A percentile compares a stretch with the other conserved stretches of the same genome.
Evolutionary conservation across 2,888 invertebrate genomes (phyloP).

Genomic region (Deilephila porcellus): DNA sequence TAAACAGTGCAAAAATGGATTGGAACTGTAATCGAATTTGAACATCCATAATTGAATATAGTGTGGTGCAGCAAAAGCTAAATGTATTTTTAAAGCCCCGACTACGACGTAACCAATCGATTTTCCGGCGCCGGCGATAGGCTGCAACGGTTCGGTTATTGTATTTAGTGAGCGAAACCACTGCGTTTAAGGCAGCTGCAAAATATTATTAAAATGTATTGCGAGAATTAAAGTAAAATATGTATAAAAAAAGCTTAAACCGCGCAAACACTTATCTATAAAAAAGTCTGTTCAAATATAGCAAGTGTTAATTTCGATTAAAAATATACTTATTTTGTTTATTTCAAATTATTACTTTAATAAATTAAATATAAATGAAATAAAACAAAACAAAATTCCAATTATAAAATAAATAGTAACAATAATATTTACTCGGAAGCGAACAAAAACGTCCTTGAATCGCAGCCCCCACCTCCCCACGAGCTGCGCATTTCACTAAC

Average conservation of each 20-base stretch:
- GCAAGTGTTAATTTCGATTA: not conserved
- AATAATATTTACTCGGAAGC: conserved; percentile 24
- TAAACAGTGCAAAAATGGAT: not conserved
- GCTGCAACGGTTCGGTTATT: conserved; percentile 14
- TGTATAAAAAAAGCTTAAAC: not conserved
- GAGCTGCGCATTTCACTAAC: conserved; percentile 31
- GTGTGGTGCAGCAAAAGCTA: not conserved
- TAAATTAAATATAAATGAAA: too few species aligned
- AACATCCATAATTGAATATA: conserved; percentile 2
- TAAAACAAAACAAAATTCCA: not conserved
- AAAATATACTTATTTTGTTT: not conserved
- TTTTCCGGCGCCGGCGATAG: conserved; percentile 32
- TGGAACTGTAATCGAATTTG: not conserved
- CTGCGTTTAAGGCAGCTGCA: not conserved
- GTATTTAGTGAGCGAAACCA: not conserved
- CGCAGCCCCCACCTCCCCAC: conserved; percentile 27
- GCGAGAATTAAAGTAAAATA: not conserved
- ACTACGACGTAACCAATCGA: conserved; percentile 33
- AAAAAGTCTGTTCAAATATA: not conserved
- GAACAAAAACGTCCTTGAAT: conserved; percentile 51
- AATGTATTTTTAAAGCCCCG: conserved; percentile 30
- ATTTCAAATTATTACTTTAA: too few species aligned
- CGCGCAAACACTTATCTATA: not conserved
- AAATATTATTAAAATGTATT: not conserved
- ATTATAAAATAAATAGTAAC: conserved; percentile 27